Evolutionary conservation across 2,797 vertebrate genomes (phyloP).

Genomic region (Erpetoichthys calabaricus): DNA sequence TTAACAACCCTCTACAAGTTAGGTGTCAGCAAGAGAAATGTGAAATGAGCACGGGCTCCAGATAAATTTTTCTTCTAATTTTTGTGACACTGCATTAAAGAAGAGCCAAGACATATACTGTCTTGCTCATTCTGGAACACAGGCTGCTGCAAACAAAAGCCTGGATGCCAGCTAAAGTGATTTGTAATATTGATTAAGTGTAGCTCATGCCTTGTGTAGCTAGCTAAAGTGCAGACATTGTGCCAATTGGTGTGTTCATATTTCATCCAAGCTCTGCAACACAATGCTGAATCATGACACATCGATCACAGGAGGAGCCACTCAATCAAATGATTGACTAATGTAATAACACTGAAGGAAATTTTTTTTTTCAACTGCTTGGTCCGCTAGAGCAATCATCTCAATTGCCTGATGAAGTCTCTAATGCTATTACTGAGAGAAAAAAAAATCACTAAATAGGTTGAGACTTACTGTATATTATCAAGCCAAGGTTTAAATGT

Average conservation of each 20-base stretch:
- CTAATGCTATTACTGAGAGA: no score
- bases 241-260: conserved; percentile 15
- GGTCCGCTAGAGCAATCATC: neutral
- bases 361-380: neutral
- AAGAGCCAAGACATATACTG: no score
- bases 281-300: conserved; percentile 19
- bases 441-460: no score
- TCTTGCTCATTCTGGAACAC: no score
- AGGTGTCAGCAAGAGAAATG: no score
- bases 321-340: conserved; percentile 21
- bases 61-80: no score
- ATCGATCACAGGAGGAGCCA: conserved; percentile 19
- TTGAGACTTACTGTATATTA: no score
- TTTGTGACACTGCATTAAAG: no score
- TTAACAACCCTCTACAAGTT: no score
- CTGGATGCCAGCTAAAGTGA: neutral
- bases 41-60: no score
- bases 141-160: neutral
- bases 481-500: no score
- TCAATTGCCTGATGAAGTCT: no score
- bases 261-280: conserved; percentile 19
- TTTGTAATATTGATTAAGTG: conserved; percentile 17
- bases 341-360: conserved; percentile 3
- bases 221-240: conserved; percentile 11
- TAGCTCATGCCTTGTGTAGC: conserved; percentile 14